phyloP scores from a whole-genome alignment of 2,797 vertebrate genomes.

The Leucoraja ocellata region DNA sequence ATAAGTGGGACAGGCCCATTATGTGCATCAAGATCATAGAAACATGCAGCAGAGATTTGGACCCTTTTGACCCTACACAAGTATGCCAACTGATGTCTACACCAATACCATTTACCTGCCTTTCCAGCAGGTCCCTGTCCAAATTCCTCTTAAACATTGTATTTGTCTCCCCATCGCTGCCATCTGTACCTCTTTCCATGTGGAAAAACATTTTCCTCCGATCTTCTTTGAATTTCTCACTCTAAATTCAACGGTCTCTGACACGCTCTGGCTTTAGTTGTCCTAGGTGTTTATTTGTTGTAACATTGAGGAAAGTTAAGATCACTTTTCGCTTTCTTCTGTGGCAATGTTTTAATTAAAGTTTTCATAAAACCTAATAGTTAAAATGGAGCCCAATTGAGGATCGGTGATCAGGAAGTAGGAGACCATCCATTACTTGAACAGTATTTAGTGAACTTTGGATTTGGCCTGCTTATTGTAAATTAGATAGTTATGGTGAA shows the following conservation, averaged over 20 bases:
- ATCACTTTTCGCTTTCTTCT: neutral
- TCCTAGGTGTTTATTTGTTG: neutral
- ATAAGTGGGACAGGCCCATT: too few species aligned
- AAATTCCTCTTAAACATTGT: too few species aligned
- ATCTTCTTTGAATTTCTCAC: too few species aligned
- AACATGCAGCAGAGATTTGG: too few species aligned
- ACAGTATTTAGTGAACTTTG: neutral
- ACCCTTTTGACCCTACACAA: too few species aligned
- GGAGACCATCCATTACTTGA: neutral
- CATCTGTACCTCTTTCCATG: too few species aligned
- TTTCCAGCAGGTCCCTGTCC: too few species aligned
- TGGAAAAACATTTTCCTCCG: too few species aligned
- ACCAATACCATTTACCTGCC: too few species aligned
- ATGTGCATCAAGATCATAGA: neutral
- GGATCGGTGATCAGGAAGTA: neutral
- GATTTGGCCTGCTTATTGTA: neutral
- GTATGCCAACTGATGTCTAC: too few species aligned
- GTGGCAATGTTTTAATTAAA: neutral
- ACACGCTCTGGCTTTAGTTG: neutral
- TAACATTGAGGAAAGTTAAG: neutral
- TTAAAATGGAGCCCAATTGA: neutral
- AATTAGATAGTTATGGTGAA: neutral
- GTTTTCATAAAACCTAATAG: neutral
- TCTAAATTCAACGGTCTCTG: too few species aligned
- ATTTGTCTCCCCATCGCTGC: too few species aligned